Evolutionary conservation across 2,113 vertebrate genomes (phyloP), one percentile per base, ranked within the genome.

Genomic region (Condylura cristata): DNA sequence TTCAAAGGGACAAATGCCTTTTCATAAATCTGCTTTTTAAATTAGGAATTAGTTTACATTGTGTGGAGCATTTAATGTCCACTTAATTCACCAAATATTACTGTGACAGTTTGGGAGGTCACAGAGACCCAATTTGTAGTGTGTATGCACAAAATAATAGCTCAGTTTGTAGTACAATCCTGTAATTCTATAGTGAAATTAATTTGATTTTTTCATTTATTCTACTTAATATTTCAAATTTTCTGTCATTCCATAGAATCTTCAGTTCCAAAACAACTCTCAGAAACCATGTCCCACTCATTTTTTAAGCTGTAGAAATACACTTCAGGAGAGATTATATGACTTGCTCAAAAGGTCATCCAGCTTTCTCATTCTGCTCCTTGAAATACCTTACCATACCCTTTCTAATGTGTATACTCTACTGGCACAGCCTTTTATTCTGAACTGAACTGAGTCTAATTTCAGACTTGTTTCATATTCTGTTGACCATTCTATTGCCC

Each of bases 381-480:
- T 41, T 17, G 18, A 63, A 22, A 8, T 18, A n/a, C 18, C 16
- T 5, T 10, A 1, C 39, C 13, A 12, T 26, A 12, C 39, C n/a
- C 37, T 44, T 39, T 68, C 20, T 70, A 39, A 34, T 20, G 24
- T 48, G 13, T 53, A 10, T 6, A 0, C 63, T 48, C 53, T n/a
- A 9, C 22, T 13, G 37, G 34, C 14, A 18, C 17, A 22, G 60
- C 28, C 6, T 53, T 82, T 60, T 28, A 63, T 51, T 75, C 71
- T 37, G 53, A 76, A 53, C 32, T 75, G 91, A 78, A 11, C 41
- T 26, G 37, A 79, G 68, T 88, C 66, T 63, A 17, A 56, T 91
- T 93, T 82, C 61, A 89, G 85, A 30, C 26, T 72, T 28, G 63
- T 87, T 83, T 94, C 65, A 26, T 90, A 51, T 70, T 86, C 91